Percentiles rank a stretch among this genome's conserved stretches.
Evolutionary conservation across 2,888 invertebrate species (phyloP).

Genomic region (Acrocyrtus sp.): DNA sequence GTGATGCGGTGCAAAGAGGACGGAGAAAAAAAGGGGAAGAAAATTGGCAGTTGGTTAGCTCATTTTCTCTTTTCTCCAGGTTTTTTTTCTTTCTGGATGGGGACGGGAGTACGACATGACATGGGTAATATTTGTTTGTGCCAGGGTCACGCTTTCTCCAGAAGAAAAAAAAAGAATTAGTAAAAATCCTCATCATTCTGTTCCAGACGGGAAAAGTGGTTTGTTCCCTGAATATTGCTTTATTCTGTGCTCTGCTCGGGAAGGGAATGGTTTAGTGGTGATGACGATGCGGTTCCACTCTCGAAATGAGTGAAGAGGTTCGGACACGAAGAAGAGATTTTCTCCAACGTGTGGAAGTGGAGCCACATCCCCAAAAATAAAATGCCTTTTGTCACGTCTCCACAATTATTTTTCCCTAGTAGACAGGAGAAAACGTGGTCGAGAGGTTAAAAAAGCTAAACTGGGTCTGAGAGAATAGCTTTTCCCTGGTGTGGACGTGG

Average conservation of each 20-base stretch:
- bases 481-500: slow-evolving; percentile 13
- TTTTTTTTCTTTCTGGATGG: slow-evolving; percentile 14
- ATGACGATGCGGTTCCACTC: not conserved
- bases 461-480: not conserved
- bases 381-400: slow-evolving; percentile 50
- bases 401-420: slow-evolving; percentile 46
- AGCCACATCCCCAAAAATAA: slow-evolving; percentile 1
- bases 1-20: not conserved
- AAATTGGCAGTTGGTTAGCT: slow-evolving; percentile 55
- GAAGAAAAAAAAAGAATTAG: slow-evolving; percentile 29
- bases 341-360: no score
- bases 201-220: slow-evolving; percentile 4
- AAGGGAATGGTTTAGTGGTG: not conserved
- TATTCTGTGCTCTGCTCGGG: no score
- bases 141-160: slow-evolving; percentile 49
- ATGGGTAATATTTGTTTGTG: slow-evolving; percentile 36
- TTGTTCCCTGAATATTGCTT: not conserved
- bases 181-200: slow-evolving; percentile 35
- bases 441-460: slow-evolving; percentile 10
- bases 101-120: slow-evolving; percentile 23
- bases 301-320: slow-evolving; percentile 43
- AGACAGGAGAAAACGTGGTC: slow-evolving; percentile 21
- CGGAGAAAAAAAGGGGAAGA: slow-evolving; percentile 30
- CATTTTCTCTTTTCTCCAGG: slow-evolving; percentile 51
- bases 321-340: slow-evolving; percentile 40